Evolutionary conservation across 1,140 invertebrate species (phyloP).

Genomic region (Melitaea cinxia): DNA sequence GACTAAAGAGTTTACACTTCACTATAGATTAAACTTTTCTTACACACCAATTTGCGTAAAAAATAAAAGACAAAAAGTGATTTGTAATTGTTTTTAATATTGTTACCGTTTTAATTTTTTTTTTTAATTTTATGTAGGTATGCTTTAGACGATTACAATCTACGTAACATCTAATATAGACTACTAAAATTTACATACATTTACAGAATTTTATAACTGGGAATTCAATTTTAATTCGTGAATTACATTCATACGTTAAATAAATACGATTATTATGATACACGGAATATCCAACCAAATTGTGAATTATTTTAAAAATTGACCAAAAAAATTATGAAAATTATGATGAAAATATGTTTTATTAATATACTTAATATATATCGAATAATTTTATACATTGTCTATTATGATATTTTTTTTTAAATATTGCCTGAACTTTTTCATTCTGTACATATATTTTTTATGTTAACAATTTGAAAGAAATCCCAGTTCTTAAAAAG

Average conservation of each 20-base stretch:
- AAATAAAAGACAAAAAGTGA: slow-evolving; percentile 33
- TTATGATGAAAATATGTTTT: slow-evolving; percentile 11
- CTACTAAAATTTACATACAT: slow-evolving; percentile 78
- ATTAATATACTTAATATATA: neutral
- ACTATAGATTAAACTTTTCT: too few relatives aligned
- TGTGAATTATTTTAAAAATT: slow-evolving; percentile 14
- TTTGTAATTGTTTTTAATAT: slow-evolving; percentile 72
- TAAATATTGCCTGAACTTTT: neutral
- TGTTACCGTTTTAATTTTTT: slow-evolving; percentile 64
- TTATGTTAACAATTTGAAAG: slow-evolving; percentile 22
- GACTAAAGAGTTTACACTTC: too few relatives aligned
- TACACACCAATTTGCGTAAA: too few relatives aligned
- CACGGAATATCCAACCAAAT: slow-evolving; percentile 22
- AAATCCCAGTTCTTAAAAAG: slow-evolving; percentile 54
- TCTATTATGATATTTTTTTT: neutral
- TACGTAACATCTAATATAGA: slow-evolving; percentile 79
- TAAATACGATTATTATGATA: slow-evolving; percentile 26
- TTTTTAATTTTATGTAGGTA: slow-evolving; percentile 62
- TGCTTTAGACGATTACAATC: slow-evolving; percentile 72
- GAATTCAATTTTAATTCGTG: slow-evolving; percentile 43
- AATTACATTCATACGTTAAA: slow-evolving; percentile 14
- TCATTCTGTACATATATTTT: neutral
- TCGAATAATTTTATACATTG: neutral
- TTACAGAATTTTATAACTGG: slow-evolving; percentile 71
- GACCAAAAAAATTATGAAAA: slow-evolving; percentile 35